Base-by-base conservation (phyloP, 2,888 invertebrate genomes). In the Crioceris asparagi region DNA sequence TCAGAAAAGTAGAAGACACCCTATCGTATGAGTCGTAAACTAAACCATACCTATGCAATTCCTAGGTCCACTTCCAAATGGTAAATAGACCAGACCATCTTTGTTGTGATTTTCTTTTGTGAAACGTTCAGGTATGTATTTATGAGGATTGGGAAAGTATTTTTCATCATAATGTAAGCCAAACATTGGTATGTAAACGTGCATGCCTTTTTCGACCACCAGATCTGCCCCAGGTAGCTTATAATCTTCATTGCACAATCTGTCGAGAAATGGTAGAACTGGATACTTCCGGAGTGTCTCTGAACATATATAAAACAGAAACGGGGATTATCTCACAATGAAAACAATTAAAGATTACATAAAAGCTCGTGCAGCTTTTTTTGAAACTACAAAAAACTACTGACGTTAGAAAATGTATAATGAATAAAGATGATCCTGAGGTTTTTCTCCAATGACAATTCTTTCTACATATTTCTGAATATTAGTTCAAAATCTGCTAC, bases 201-300 rank as follows among this genome's bases (percentile, higher is more conserved):
- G 43, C 4, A 52, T 56, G 4, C 65, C 67, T 41, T 61, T 57
- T 39, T 61, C 54, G 7, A 62, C 52, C 3, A 46, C 39, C 3
- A 54, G 33, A 32, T 54, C 46, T 1, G 55, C 52, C 8, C 48
- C 49, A 8, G 52, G 51, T 14, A 59, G 31, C 18, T 47, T 45
- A 39, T 57, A 62, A 16, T 57, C 50, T 34, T 48, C 41, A 2
- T 49, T 49, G 35, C 57, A 57, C 25, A 36, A 38, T 41, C 62
- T 47, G 30, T 54, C 54, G 40, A 61, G 36, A 18, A 59, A 53
- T 3, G 59, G 52, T 2, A 60, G 47, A 4, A 62, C 60, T 3
- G 68, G 64, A 45, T 64, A 65, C 38, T 62, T 58, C 18, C 68
- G 46, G 17, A 68, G 49, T 1, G 64, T 62, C 56, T 68, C 67